Evolutionary conservation across 2,113 vertebrate species (phyloP), one percentile per base, ranked within the genome.

Genomic region (Chionomys nivalis): DNA sequence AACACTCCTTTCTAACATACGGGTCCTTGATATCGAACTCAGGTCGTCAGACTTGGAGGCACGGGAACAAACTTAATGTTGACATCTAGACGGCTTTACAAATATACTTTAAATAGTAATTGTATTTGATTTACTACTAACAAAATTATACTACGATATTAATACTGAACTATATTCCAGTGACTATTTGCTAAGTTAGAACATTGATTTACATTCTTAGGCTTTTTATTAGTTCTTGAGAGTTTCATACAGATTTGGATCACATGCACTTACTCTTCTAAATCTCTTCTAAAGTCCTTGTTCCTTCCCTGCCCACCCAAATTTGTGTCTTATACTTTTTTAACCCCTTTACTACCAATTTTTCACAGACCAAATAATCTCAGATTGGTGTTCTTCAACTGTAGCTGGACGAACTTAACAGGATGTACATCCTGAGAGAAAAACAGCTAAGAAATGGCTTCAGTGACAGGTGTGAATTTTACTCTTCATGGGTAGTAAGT

Each of bases 101-200:
- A 44, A 47, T n/a, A 1, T 9, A 24, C 28, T 83, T 73, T 66
- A 66, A 94, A 10, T 42, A 36, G 26, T 58, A 85, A 23, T n/a
- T 44, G 65, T 70, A 68, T 23, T 68, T 90, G 75, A 70, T 66
- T 19, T 4, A 76, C 9, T 61, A 61, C 0, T 2, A 81, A 87
- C 52, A 68, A 47, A 78, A 66, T 3, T 58, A 52, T 52, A 5
- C 0, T 12, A 55, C 0, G 0, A 24, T 17, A 47, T 49, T 21
- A n/a, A 66, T 58, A 44, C 2, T 76, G 52, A 94, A 36, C 31
- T 8, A 68, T 73, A 92, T 39, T 0, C 14, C 39, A 89, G 26
- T 58, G 66, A 39, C 19, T 66, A 58, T 4, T 76, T 87, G 14
- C 28, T 93, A 63, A 87, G 42, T 61, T 70, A 75, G 13, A 87